These are phyloP conservation scores for Heliocidaris erythrogramma DNA, from an alignment of 35 echinoderm and acorn worm genomes.

Conservation along the genomic window DNA sequence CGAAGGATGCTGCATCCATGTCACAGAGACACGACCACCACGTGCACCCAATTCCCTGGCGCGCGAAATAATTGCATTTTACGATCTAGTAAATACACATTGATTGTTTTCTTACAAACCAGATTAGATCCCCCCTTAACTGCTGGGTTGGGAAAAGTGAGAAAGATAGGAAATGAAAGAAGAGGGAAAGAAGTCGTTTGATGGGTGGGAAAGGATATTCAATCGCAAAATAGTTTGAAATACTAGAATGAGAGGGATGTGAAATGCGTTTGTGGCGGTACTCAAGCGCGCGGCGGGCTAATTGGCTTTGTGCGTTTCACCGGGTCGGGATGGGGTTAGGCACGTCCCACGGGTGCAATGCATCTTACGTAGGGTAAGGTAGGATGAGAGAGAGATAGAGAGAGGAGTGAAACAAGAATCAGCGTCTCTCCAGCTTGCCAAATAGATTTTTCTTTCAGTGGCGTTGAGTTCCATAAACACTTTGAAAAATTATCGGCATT, in stretches of 20 bases:
- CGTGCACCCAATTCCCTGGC: slow-evolving; percentile 23
- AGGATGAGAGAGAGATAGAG: not conserved
- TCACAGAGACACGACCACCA: not conserved
- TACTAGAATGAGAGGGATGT: not conserved
- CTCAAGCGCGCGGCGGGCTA: slow-evolving; percentile 38
- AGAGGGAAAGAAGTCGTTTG: not conserved
- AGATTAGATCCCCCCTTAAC: slow-evolving; percentile 25
- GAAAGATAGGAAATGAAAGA: not conserved
- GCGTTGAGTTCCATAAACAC: slow-evolving; percentile 46
- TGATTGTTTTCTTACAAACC: slow-evolving; percentile 53
- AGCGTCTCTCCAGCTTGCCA: slow-evolving; percentile 6
- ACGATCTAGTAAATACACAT: slow-evolving; percentile 56
- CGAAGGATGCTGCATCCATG: not conserved
- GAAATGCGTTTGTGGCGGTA: slow-evolving; percentile 14
- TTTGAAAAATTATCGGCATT: slow-evolving; percentile 52
- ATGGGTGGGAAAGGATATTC: slow-evolving; percentile 38
- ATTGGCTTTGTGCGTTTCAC: slow-evolving; percentile 42
- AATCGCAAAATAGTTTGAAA: slow-evolving; percentile 47
- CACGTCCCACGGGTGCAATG: slow-evolving; percentile 23
- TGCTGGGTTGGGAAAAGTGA: not conserved
- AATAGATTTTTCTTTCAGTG: slow-evolving; percentile 50
- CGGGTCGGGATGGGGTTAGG: not conserved
- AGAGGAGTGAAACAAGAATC: not conserved
- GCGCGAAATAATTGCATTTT: slow-evolving; percentile 41
- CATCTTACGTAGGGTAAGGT: not conserved